Evolutionary conservation across 2,113 vertebrate species (phyloP), one percentile per base, ranked within the genome.

Genomic region (Himantopus leucocephalus): DNA sequence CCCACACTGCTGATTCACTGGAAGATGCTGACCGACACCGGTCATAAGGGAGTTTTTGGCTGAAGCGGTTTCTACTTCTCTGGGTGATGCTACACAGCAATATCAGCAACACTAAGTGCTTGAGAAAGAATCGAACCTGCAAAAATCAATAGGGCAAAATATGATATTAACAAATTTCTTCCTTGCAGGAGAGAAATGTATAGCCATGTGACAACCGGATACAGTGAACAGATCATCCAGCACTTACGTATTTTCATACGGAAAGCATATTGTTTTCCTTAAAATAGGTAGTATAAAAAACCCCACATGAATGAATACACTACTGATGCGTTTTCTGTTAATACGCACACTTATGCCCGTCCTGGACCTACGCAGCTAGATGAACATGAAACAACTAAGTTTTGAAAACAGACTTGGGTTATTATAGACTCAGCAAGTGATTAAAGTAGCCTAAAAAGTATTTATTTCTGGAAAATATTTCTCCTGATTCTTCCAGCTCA

Each of bases 1-100:
- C 37, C 39, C 68, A 35, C n/a, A 27, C 7, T 92, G 86, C 91
- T 96, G 90, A 96, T 92, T 94, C 91, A 95, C 43, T 85, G 43
- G 59, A 84, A 94, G 48, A 53, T 50, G 55, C 34, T 85, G 84
- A 94, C 21, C 0, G 0, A 66, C 50, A 88, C 37, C 0, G 0
- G 50, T 73, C 64, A 50, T 47, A 50, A 74, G 34, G 35, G 43
- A 92, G 53, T 24, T 92, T 94, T 75, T 70, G 70, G 70, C 64
- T 92, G 35, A 85, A 94, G 59, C 1, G 9, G 12, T 56, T 86
- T 93, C 76, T 82, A 26, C 80, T 62, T 63, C 34, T 56, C 52
- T 67, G 52, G 22, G 53, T 83, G 56, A 81, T 37, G 45, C 43
- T 50, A 35, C 50, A 70, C 30, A 80, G 76, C 79, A 78, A 62